phyloP scores from a whole-genome alignment of 2,113 vertebrate genomes.

The Psittacara wagleri region DNA sequence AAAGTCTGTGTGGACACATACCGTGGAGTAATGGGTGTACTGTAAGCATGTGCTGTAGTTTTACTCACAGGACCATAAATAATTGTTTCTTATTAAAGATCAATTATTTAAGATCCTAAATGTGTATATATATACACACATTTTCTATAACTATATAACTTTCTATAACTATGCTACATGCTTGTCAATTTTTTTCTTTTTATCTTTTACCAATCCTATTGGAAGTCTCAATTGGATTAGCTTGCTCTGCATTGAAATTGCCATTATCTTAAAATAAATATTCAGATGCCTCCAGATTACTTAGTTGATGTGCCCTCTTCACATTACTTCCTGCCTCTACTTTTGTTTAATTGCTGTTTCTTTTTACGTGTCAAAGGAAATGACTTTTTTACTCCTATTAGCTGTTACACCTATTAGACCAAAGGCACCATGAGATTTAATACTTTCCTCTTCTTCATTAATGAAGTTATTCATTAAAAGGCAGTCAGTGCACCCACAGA shows the following conservation, averaged over 20 bases:
- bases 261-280: neutral
- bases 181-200: neutral
- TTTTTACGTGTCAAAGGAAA: neutral
- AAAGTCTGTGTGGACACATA: neutral
- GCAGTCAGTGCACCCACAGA: neutral
- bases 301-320: neutral
- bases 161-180: neutral
- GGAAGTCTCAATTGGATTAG: neutral
- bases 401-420: neutral
- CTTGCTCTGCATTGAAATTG: neutral
- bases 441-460: neutral
- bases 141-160: neutral
- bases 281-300: neutral
- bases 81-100: neutral
- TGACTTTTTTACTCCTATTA: neutral
- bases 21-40: neutral
- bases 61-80: neutral
- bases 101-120: neutral
- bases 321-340: neutral
- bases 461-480: constrained; percentile 9
- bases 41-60: neutral
- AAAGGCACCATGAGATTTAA: neutral
- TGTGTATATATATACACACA: neutral
- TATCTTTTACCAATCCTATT: neutral
- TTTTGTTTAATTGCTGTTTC: neutral